Conservation (phyloP, 2,113 vertebrate genomes). For the Xiphorhynchus elegans region DNA sequence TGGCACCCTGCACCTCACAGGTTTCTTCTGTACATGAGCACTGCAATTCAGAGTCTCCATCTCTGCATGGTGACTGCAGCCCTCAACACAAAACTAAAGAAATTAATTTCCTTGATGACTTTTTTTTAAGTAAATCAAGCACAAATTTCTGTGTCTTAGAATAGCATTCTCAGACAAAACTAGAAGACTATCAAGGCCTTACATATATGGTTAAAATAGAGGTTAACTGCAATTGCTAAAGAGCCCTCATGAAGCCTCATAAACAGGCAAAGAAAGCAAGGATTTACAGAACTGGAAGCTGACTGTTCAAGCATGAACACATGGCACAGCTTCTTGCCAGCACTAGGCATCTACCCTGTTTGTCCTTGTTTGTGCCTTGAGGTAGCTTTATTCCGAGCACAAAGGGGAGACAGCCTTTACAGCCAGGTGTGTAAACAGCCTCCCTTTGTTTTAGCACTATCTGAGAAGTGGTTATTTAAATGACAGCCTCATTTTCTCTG, state of each 20-base stretch:
- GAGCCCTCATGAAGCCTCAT: background rate
- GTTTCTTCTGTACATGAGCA: background rate
- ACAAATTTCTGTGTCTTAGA: background rate
- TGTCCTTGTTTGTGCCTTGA: constrained; percentile 15
- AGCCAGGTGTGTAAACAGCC: background rate
- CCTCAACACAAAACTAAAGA: background rate
- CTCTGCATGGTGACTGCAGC: background rate
- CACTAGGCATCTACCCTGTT: background rate
- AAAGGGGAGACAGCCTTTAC: background rate
- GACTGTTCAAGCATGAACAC: constrained; percentile 14
- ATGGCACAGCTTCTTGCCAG: constrained; percentile 15
- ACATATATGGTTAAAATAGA: background rate
- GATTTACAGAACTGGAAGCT: background rate
- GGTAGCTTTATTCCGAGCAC: constrained; percentile 4
- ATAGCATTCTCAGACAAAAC: background rate
- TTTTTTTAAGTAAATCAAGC: background rate
- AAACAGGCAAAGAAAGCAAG: background rate
- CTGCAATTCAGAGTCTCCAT: background rate
- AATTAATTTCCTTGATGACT: background rate
- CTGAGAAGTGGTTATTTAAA: background rate
- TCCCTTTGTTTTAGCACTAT: background rate
- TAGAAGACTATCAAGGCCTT: background rate
- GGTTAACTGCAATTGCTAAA: background rate
- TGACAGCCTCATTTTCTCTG: background rate
- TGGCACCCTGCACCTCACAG: background rate